Evolutionary conservation across 2,888 invertebrate species (phyloP), one percentile per base, ranked within the genome.

Genomic region (Tipula helvola): DNA sequence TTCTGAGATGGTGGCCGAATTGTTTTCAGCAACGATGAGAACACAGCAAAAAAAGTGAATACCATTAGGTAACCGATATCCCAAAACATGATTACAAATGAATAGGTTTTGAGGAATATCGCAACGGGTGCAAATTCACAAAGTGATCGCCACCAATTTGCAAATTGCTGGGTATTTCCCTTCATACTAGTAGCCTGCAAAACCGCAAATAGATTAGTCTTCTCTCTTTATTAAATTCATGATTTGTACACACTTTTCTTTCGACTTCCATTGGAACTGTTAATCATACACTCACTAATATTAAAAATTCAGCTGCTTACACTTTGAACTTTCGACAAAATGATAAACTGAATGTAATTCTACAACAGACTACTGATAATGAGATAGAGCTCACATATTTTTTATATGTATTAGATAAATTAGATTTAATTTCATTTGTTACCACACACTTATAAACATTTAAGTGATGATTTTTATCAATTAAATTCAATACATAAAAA

Each of bases 1-100:
- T 95, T 96, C 88, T 93, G 89, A 0, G 93, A 92, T 36, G 93
- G 93, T 87, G 94, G 93, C 88, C 91, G 92, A 87, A 94, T 91
- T 4, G 93, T 89, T 88, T 93, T 92, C 88, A 92, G 93, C 1
- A 92, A 86, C 5, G 94, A 92, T 87, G 93, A 92, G 13, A 93
- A 87, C 16, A 93, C 91, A 13, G 93, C 92, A 90, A 91, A 92
- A 85, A 92, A 89, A 86, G 94, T 92, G 89, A 93, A 93, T 1
- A 93, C 88, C 71, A 93, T 87, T 13, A 94, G 92, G 90, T 92
- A 93, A 12, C 90, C 88, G 13, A 94, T 90, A 88, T 94, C 94
- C 83, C 93, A 89, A 89, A 92, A 90, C 87, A 94, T 89, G 85
- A 94, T 92, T 87, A 92, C 90, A 36, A 93, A 88, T 10, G 94